A percentile compares a stretch with the other conserved stretches of the same genome.
Evolutionary conservation across 2,797 vertebrate species (phyloP).

Genomic region (Siniperca obscura): DNA sequence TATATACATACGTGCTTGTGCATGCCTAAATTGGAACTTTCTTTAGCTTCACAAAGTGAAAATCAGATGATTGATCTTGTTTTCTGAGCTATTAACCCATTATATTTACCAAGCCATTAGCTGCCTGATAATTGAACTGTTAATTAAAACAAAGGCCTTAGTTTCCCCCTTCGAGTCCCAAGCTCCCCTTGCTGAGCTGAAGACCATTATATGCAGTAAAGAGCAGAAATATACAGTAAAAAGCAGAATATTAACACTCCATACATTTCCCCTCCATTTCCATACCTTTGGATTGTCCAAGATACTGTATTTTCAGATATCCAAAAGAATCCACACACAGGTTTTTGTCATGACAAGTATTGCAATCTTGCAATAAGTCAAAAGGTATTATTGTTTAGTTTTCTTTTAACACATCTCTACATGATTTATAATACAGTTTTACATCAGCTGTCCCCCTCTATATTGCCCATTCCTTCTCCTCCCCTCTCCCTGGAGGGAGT

Average conservation of each 20-base stretch:
- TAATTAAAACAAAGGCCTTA: conserved; percentile 73
- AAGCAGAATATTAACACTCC: conserved; percentile 15
- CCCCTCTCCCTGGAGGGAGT: conserved; percentile 46
- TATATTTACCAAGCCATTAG: conserved; percentile 68
- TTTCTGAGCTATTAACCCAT: conserved; percentile 62
- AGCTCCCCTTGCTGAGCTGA: conserved; percentile 29
- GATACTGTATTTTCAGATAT: not conserved
- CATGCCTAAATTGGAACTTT: conserved; percentile 34
- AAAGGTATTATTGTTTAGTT: conserved; percentile 31
- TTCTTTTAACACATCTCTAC: conserved; percentile 23
- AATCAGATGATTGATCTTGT: conserved; percentile 75
- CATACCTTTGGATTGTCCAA: not conserved
- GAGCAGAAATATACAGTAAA: conserved; percentile 21
- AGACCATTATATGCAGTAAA: conserved; percentile 18
- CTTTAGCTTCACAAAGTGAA: conserved; percentile 49
- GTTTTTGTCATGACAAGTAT: conserved; percentile 17
- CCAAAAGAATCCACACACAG: not conserved
- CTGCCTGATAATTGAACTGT: conserved; percentile 66
- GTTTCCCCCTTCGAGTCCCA: conserved; percentile 52
- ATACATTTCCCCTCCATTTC: not conserved
- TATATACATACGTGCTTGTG: not conserved
- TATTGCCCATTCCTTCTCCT: conserved; percentile 29
- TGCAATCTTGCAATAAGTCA: conserved; percentile 34
- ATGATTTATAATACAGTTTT: conserved; percentile 27
- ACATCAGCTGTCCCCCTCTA: not conserved